Evolutionary conservation across 2,888 invertebrate species (phyloP).

Genomic region (Trilocha varians): DNA sequence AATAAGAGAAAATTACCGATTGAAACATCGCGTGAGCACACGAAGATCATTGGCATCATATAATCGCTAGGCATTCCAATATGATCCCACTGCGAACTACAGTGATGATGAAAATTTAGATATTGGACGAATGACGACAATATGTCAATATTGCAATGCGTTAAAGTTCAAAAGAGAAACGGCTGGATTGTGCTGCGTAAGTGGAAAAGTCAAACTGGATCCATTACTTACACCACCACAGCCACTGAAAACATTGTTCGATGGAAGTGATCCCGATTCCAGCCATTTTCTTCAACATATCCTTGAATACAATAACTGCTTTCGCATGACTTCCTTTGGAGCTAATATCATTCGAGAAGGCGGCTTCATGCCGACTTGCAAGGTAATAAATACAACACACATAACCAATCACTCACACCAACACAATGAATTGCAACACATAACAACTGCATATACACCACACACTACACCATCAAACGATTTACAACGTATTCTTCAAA

Average conservation of each 20-base stretch:
- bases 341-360: constrained; percentile 22
- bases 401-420: constrained; percentile 17
- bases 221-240: constrained; percentile 32
- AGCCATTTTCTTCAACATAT: constrained; percentile 22
- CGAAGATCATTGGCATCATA: constrained; percentile 8
- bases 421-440: constrained; percentile 18
- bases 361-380: constrained; percentile 22
- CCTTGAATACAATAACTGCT: constrained; percentile 25
- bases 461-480: constrained; percentile 7
- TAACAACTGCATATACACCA: constrained; percentile 12
- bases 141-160: constrained; percentile 31
- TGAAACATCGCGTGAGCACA: constrained; percentile 16
- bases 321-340: constrained; percentile 28
- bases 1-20: constrained; percentile 21
- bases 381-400: constrained; percentile 21
- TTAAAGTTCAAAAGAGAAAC: constrained; percentile 33
- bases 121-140: constrained; percentile 26
- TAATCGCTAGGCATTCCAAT: constrained; percentile 23
- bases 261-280: constrained; percentile 19
- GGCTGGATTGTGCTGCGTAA: constrained; percentile 38
- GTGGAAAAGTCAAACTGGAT: constrained; percentile 37
- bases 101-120: constrained; percentile 23
- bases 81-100: constrained; percentile 14
- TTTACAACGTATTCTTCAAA: constrained; percentile 11
- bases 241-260: constrained; percentile 25